These are phyloP conservation scores for Myotis brandtii DNA, from an alignment of 2,113 vertebrate species.

Conservation along the genomic window DNA sequence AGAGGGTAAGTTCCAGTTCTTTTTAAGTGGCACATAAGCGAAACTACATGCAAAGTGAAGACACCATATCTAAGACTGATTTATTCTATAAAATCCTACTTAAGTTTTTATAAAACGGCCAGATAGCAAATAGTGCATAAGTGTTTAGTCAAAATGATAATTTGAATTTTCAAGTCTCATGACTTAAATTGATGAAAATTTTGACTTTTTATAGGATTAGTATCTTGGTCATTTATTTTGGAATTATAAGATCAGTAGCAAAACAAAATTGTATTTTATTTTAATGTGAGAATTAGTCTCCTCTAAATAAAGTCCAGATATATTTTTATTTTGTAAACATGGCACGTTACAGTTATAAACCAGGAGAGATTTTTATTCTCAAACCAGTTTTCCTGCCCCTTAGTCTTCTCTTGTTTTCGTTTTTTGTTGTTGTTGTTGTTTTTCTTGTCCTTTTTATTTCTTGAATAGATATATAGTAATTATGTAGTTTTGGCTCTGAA, in stretches of 20 bases:
- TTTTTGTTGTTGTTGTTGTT: background rate
- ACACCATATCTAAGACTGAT: background rate
- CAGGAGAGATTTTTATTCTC: conserved; percentile 1
- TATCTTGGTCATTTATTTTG: background rate
- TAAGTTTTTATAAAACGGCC: background rate
- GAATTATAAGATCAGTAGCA: background rate
- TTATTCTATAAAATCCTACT: background rate
- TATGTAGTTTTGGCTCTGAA: background rate
- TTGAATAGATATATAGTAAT: background rate
- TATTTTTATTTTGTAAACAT: conserved; percentile 3
- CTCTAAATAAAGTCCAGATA: background rate
- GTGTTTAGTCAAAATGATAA: background rate
- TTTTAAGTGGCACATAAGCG: background rate
- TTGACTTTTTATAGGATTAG: background rate
- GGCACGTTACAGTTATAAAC: background rate
- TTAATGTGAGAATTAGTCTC: conserved; percentile 28
- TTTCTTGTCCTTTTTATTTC: background rate
- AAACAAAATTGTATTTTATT: background rate
- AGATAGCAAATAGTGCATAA: background rate
- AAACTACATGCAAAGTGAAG: background rate
- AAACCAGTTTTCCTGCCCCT: background rate
- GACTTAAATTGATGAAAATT: conserved; percentile 7
- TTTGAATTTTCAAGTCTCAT: conserved; percentile 12
- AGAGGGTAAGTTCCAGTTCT: background rate
- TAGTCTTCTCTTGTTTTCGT: background rate